Evolutionary conservation across 2,888 invertebrate genomes (phyloP).

Genomic region (Lasioglossum figueresi): DNA sequence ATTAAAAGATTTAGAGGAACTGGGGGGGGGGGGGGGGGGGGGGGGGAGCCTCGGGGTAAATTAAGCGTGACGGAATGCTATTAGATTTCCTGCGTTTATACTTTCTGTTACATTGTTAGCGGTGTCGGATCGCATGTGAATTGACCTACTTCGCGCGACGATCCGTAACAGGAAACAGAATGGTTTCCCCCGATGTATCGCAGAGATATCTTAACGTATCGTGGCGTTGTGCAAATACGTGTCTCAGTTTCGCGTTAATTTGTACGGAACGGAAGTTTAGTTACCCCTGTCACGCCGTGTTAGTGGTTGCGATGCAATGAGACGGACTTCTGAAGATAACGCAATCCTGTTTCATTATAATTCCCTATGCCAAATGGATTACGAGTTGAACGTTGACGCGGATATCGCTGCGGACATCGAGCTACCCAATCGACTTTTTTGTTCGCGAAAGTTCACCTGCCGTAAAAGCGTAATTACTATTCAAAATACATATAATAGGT

Average conservation of each 20-base stretch:
- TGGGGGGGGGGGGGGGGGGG: neutral
- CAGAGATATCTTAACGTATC: neutral
- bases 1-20: neutral
- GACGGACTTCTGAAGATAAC: constrained; percentile 36
- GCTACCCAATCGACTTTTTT: neutral
- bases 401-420: neutral
- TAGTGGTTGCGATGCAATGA: constrained; percentile 19
- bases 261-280: constrained; percentile 22
- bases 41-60: neutral
- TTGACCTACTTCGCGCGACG: neutral
- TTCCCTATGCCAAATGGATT: constrained; percentile 22
- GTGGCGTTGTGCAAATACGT: neutral
- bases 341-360: constrained; percentile 21
- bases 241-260: constrained; percentile 32
- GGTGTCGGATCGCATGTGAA: neutral
- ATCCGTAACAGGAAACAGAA: neutral
- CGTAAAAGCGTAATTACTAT: neutral
- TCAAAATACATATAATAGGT: neutral
- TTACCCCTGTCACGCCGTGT: constrained; percentile 14
- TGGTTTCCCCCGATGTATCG: neutral
- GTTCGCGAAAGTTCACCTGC: neutral
- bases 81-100: neutral
- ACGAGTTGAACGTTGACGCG: neutral
- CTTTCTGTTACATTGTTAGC: neutral
- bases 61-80: neutral